Evolutionary conservation across 2,888 invertebrate genomes (phyloP), one percentile per base, ranked within the genome.

Genomic region (Eupithecia dodoneata): DNA sequence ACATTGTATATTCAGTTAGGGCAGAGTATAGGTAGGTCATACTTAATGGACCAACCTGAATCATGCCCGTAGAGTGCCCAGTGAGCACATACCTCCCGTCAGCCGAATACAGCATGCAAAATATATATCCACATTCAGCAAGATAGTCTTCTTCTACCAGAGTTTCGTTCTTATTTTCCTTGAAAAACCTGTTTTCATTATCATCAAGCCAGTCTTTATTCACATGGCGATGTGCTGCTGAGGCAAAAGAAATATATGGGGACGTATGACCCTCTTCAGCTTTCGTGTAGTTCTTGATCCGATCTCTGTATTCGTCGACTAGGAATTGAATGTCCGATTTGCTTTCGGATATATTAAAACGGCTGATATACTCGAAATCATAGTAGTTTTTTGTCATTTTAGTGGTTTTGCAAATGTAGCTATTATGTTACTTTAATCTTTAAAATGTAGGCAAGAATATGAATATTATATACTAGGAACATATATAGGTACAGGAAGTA

Each of bases 11-110:
- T 13, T 52, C 15, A 15, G 13, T 52, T 52, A 15, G 15, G 15
- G 15, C 52, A 52, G 52, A 52, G 52, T 15, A 15, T 6, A 45
- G 5, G 45, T 73, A 66, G 30, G 30, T 1, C 52, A 44, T 49
- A 49, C 71, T 7, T 9, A 73, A 41, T 41, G 9, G 18, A 70
- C 75, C 44, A 65, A 96, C 96, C 93, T 96, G 95, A 83, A 96
- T 93, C 72, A 92, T 84, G n/a, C 96, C 96, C 67, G 93, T 89
- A 18, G 96, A 95, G 85, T 95, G 95, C 7, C 94, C 93, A n/a
- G 92, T 89, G 30, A 95, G 90, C 74, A 96, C 80, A 65, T 82
- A 77, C n/a, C 90, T 86, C 5, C 95, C 96, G 75, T 92, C 89
- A 0, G 91, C 88, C 18, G 94, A 89, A 83, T 91, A 96, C 63